A percentile compares a stretch with the other conserved stretches of the same genome.
phyloP scores from a whole-genome alignment of 2,797 vertebrate species.

The Manis crassicaudata region DNA sequence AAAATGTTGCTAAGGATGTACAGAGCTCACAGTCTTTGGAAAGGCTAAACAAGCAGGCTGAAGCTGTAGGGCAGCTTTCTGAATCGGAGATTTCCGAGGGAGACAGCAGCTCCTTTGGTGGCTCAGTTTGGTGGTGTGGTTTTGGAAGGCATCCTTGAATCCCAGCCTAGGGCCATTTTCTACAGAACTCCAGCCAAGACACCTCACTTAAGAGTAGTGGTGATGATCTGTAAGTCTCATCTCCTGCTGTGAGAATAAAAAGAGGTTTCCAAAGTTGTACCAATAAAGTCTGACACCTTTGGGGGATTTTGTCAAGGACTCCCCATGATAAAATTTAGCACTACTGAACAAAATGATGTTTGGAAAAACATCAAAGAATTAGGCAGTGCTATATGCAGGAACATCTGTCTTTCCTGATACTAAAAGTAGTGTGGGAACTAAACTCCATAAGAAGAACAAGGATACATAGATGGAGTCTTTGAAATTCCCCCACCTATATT shows the following conservation, averaged over 20 bases:
- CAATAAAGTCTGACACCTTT: not conserved
- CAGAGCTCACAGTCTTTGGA: not conserved
- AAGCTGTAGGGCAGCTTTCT: not conserved
- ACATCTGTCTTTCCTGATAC: not conserved
- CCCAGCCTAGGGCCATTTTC: not conserved
- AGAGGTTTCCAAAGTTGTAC: not conserved
- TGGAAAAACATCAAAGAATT: constrained; percentile 6
- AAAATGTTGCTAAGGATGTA: not conserved
- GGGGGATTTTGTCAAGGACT: not conserved
- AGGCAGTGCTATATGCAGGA: not conserved
- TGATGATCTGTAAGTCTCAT: not conserved
- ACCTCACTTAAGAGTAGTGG: not conserved
- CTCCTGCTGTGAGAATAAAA: constrained; percentile 3
- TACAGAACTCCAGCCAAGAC: not conserved
- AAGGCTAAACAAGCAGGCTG: not conserved
- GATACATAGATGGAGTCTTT: not conserved
- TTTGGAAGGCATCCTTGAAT: not conserved
- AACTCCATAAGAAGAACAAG: not conserved
- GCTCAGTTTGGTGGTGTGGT: not conserved
- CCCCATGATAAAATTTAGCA: not conserved
- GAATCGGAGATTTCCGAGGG: not conserved
- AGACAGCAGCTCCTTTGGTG: not conserved
- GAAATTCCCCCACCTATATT: not conserved
- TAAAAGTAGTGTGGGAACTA: not conserved
- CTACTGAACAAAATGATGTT: not conserved